Conservation (phyloP, 2,888 invertebrate species). For the Amiota minor region DNA sequence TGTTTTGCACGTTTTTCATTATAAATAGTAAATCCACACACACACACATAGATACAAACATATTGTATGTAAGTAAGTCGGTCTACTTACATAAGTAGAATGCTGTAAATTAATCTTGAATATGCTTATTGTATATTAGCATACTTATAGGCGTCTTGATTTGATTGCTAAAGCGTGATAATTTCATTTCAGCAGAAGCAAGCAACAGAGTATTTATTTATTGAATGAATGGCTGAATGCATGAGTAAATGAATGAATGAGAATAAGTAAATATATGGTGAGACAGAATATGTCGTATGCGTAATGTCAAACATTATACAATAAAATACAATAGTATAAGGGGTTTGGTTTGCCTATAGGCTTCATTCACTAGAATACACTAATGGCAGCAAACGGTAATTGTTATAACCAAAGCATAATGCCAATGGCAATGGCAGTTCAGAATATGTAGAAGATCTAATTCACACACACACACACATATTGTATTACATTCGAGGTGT, state of each 20-base stretch:
- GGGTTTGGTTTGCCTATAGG: background rate
- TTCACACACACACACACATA: no score
- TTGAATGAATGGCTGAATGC: background rate
- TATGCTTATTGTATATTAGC: slow-evolving; percentile 47
- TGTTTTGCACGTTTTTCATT: slow-evolving; percentile 14
- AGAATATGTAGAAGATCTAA: no score
- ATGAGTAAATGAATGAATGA: background rate
- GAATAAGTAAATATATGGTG: no score
- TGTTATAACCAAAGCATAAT: background rate
- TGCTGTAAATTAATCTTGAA: background rate
- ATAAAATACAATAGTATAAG: background rate
- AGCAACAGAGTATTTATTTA: background rate
- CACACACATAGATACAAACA: slow-evolving; percentile 52
- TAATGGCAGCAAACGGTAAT: background rate
- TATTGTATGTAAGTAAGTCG: slow-evolving; percentile 15
- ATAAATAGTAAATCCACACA: background rate
- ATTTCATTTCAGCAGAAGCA: slow-evolving; percentile 12
- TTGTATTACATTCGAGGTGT: background rate
- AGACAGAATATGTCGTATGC: background rate
- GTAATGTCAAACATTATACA: background rate
- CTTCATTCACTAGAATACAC: background rate
- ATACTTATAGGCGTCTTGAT: slow-evolving; percentile 50
- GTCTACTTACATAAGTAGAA: background rate
- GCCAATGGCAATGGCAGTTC: no score
- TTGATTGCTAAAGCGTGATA: slow-evolving; percentile 47